Percentiles rank a stretch among this genome's conserved stretches.
Evolutionary conservation across 2,797 vertebrate genomes (phyloP).

Genomic region (Taenioides sp.): DNA sequence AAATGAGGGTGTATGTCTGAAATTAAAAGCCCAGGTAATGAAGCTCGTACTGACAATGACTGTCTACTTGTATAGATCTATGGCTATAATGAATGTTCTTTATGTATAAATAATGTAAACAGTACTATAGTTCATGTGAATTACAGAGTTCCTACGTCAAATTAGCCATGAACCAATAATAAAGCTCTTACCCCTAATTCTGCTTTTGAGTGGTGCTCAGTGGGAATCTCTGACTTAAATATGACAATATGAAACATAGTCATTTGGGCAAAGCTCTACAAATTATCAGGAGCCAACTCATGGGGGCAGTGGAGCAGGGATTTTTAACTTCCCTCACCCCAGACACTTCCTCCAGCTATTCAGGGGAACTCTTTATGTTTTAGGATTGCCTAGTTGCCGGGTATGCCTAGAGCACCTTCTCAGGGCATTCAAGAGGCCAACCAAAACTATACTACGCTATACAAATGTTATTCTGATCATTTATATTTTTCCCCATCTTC

Average conservation of each 20-base stretch:
- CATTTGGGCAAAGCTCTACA: too few species aligned
- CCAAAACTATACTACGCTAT: background rate
- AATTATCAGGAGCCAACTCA: too few species aligned
- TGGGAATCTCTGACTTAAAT: background rate
- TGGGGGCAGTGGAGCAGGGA: too few species aligned
- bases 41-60: slow-evolving; percentile 34
- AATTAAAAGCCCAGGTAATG: slow-evolving; percentile 15
- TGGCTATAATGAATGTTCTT: slow-evolving; percentile 67
- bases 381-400: too few species aligned
- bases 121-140: slow-evolving; percentile 75
- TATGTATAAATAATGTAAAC: slow-evolving; percentile 71
- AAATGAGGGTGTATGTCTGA: slow-evolving; percentile 17
- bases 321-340: too few species aligned
- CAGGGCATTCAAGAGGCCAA: too few species aligned
- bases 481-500: background rate
- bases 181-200: slow-evolving; percentile 57
- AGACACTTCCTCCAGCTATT: too few species aligned
- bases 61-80: slow-evolving; percentile 51
- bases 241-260: background rate
- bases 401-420: too few species aligned
- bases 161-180: slow-evolving; percentile 69
- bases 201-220: slow-evolving; percentile 12
- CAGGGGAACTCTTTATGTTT: too few species aligned
- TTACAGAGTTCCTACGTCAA: slow-evolving; percentile 65
- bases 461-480: background rate